Evolutionary conservation across 2,113 vertebrate species (phyloP).

Genomic region (pig (Sus scrofa)): DNA sequence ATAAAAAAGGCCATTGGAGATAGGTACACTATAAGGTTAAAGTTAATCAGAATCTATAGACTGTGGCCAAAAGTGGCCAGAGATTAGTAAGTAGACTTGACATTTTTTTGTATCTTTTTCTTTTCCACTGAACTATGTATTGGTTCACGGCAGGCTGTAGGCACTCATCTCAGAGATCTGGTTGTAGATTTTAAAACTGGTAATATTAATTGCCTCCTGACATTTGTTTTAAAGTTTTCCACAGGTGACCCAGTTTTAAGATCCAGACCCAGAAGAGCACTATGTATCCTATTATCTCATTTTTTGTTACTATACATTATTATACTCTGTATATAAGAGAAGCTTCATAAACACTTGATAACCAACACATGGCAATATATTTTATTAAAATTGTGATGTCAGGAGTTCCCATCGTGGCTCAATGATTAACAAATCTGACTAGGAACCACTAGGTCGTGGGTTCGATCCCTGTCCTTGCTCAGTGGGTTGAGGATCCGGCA

Average conservation of each 20-base stretch:
- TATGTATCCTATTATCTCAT: neutral
- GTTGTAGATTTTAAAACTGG: neutral
- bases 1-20: neutral
- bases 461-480: too few relatives aligned
- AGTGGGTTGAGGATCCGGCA: too few relatives aligned
- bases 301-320: neutral
- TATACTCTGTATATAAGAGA: neutral
- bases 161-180: neutral
- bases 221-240: neutral
- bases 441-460: too few relatives aligned
- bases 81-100: neutral
- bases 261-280: neutral
- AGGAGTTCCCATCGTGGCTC: too few relatives aligned
- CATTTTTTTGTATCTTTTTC: neutral
- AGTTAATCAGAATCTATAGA: neutral
- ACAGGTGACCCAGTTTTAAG: neutral
- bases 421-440: too few relatives aligned
- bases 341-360: conserved; percentile 5
- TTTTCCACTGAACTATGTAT: neutral
- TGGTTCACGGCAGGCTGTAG: neutral
- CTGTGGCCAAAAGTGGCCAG: neutral
- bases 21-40: neutral
- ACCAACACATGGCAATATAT: neutral
- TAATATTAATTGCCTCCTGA: neutral
- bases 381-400: conserved; percentile 34